phyloP scores from a whole-genome alignment of 2,113 vertebrate genomes.

The Sylvia atricapilla region DNA sequence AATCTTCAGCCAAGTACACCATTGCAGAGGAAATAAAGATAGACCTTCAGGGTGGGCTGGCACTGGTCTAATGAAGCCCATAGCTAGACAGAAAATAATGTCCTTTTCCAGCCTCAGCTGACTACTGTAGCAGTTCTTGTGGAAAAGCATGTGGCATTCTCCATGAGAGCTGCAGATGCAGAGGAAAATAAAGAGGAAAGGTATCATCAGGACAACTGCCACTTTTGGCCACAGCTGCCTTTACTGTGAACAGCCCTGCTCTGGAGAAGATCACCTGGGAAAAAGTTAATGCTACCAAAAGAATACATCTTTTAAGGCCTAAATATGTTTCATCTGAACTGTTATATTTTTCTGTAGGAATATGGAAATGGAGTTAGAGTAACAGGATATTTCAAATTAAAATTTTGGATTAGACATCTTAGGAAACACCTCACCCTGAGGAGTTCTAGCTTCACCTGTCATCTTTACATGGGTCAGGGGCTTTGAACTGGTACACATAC shows the following conservation, averaged over 20 bases:
- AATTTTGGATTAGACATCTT: neutral
- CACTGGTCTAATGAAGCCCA: neutral
- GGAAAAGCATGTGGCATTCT: neutral
- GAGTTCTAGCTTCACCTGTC: neutral
- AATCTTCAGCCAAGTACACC: neutral
- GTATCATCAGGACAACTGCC: neutral
- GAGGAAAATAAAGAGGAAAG: neutral
- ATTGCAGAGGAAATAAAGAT: neutral
- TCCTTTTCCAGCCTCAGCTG: neutral
- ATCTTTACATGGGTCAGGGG: neutral
- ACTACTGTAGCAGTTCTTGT: neutral
- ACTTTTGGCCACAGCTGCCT: fast-evolving
- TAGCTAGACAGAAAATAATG: neutral
- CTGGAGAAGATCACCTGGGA: neutral
- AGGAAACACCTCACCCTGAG: neutral
- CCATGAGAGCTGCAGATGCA: neutral
- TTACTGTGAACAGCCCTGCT: neutral
- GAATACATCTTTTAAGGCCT: neutral
- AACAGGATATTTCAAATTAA: neutral
- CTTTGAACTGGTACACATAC: neutral
- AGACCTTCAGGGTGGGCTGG: neutral
- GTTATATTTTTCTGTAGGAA: neutral
- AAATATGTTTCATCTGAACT: neutral
- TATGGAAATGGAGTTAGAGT: neutral
- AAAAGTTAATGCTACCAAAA: neutral